Conservation (phyloP, 2,113 vertebrate species). For the Podarcis muralis region DNA sequence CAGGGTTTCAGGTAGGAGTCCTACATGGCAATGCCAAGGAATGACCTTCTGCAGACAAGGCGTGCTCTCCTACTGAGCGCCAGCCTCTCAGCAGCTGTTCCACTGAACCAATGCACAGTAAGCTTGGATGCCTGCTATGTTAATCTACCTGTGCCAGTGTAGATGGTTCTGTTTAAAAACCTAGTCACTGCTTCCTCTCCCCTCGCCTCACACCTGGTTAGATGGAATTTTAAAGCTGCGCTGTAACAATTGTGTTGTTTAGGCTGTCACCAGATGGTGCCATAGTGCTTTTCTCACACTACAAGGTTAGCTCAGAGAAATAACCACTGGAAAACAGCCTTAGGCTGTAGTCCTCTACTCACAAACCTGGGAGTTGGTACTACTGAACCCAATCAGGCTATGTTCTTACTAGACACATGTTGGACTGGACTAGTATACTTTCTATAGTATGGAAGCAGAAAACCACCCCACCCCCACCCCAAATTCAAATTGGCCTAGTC, state of each 20-base stretch:
- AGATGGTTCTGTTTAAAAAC: neutral
- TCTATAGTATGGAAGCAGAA: neutral
- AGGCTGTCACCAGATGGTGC: slow-evolving; percentile 1
- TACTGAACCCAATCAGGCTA: neutral
- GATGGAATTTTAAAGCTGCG: neutral
- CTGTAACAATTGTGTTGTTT: neutral
- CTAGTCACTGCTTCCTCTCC: neutral
- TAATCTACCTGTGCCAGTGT: neutral
- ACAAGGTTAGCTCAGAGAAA: neutral
- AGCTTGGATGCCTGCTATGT: neutral
- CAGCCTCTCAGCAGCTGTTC: neutral
- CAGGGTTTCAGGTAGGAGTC: no score
- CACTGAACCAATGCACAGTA: neutral
- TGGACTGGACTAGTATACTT: neutral
- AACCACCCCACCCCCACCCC: no score
- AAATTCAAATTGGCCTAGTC: no score
- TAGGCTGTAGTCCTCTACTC: neutral
- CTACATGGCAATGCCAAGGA: no score
- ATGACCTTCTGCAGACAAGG: no score
- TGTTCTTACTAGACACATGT: neutral
- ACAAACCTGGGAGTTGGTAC: neutral
- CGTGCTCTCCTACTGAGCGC: no score
- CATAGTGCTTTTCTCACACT: neutral
- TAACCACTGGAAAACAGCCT: neutral
- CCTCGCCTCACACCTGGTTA: neutral